Evolutionary conservation across 2,888 invertebrate species (phyloP), one percentile per base, ranked within the genome.

Genomic region (Netelia inedita): DNA sequence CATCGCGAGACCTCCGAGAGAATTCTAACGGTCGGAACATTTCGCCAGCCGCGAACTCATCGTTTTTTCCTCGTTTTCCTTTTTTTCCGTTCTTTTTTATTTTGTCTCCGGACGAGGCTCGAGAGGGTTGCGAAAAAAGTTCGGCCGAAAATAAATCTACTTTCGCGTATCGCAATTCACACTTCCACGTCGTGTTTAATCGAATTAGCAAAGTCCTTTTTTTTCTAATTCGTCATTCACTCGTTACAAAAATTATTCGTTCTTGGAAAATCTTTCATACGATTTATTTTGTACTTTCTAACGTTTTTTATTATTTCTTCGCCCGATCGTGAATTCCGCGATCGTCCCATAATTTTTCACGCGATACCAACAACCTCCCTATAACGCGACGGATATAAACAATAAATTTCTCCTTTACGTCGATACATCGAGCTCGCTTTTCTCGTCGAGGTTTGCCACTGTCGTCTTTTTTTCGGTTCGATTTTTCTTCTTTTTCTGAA

Each of bases 361-460:
- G 53, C 19, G 72, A 61, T 59, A 79, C 19, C 10, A 19, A 41
- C 69, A 35, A 50, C 61, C 53, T 16, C 57, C 21, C 50, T n/a
- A n/a, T n/a, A 59, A 61, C 19, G 41, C 55, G 21, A 21, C 35
- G 68, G 74, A 72, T 80, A 80, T 80, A 59, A 80, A 79, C 75
- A 76, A 83, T 83, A 73, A 80, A 80, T 80, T 80, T 80, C n/a
- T 23, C 53, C 50, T 28, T 43, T 65, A 16, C 46, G 55, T 79
- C 59, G 61, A 76, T 55, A 61, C 50, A 28, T 57, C 57, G 50
- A 46, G 2, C 14, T 14, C 41, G 59, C 61, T 57, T 28, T 41
- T 66, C 53, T 53, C 14, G 23, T 69, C 50, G 57, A 21, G 41
- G 71, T 19, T 19, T 35, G 28, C 41, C 28, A 19, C 11, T 14